Conservation (phyloP, 2,888 invertebrate species). For the Ypsolopha scabrella region DNA sequence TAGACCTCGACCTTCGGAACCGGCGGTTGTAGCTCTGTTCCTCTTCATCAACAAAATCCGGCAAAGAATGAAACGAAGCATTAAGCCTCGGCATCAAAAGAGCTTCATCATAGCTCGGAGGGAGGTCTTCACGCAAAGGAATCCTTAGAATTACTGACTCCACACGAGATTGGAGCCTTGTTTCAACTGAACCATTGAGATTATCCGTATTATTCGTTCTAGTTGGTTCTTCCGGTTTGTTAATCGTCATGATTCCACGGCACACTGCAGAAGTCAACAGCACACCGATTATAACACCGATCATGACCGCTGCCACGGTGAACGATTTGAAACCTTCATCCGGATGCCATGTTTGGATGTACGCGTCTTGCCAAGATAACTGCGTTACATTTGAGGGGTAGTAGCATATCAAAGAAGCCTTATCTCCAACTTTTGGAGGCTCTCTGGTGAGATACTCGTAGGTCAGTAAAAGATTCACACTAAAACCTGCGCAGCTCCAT, state of each 20-base stretch:
- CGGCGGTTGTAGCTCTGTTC: slow-evolving; percentile 28
- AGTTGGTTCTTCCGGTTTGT: slow-evolving; percentile 30
- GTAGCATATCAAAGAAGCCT: slow-evolving; percentile 71
- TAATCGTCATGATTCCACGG: slow-evolving; percentile 58
- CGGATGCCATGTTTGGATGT: slow-evolving; percentile 73
- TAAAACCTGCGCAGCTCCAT: slow-evolving; percentile 80
- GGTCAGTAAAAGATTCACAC: slow-evolving; percentile 66
- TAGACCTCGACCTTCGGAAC: slow-evolving; percentile 54
- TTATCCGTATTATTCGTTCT: slow-evolving; percentile 45
- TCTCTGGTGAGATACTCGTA: slow-evolving; percentile 71
- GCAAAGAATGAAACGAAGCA: slow-evolving; percentile 70
- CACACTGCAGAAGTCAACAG: slow-evolving; percentile 69
- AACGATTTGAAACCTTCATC: slow-evolving; percentile 40
- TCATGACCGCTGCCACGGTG: slow-evolving; percentile 64
- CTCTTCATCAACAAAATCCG: slow-evolving; percentile 53
- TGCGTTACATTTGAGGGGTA: slow-evolving; percentile 75
- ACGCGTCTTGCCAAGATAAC: slow-evolving; percentile 77
- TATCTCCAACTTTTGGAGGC: slow-evolving; percentile 58
- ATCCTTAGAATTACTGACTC: slow-evolving; percentile 44
- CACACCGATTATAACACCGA: slow-evolving; percentile 65
- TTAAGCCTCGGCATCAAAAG: slow-evolving; percentile 78
- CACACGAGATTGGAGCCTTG: slow-evolving; percentile 23
- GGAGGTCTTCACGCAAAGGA: slow-evolving; percentile 48
- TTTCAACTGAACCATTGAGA: slow-evolving; percentile 24
- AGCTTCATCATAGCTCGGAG: slow-evolving; percentile 84